These are phyloP conservation scores for Pipistrellus pygmaeus DNA, from an alignment of 2,797 vertebrate species.

Conservation along the genomic window DNA sequence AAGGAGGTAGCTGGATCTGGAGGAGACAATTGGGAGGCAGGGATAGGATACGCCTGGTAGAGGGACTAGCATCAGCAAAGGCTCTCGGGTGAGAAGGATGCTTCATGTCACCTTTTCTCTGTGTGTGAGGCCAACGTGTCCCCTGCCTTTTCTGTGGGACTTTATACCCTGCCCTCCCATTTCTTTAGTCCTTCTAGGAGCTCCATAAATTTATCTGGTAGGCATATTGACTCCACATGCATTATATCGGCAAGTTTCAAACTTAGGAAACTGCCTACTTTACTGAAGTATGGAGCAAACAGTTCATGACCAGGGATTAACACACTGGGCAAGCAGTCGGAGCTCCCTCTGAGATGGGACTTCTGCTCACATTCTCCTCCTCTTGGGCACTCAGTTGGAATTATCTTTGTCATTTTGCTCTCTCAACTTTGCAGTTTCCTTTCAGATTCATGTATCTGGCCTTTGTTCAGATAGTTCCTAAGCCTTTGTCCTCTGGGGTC, in stretches of 20 bases:
- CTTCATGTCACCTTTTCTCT: neutral
- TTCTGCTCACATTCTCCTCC: neutral
- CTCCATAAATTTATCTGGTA: neutral
- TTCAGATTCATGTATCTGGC: neutral
- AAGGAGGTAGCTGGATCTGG: neutral
- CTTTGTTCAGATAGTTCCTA: neutral
- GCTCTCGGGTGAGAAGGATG: neutral
- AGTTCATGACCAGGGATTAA: neutral
- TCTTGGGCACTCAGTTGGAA: neutral
- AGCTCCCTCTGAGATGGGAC: neutral
- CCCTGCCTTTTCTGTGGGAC: neutral
- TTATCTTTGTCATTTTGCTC: neutral
- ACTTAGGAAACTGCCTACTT: neutral
- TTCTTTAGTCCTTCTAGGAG: neutral
- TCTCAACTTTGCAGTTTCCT: neutral
- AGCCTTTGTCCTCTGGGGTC: neutral
- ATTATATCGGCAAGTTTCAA: neutral
- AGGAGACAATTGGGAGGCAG: neutral
- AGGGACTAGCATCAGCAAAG: neutral
- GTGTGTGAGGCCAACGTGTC: neutral
- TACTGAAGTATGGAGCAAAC: neutral
- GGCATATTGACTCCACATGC: neutral
- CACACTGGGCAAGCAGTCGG: rapidly evolving
- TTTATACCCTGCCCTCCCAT: neutral
- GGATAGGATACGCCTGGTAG: neutral